Evolutionary conservation across 2,888 invertebrate species (phyloP).

Genomic region (Synanthedon andrenaeformis): DNA sequence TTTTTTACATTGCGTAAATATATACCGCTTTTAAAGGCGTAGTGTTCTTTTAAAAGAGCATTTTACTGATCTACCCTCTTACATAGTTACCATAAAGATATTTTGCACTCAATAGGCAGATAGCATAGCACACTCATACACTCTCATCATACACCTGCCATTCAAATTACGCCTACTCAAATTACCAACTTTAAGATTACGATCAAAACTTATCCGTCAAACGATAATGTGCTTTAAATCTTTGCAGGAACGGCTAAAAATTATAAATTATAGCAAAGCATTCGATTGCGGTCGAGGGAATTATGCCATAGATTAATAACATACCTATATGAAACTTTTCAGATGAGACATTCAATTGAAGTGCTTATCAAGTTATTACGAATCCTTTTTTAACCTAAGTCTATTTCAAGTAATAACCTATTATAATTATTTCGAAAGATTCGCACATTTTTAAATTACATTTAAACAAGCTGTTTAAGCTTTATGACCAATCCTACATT

Average conservation of each 20-base stretch:
- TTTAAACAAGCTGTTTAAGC: too few species aligned
- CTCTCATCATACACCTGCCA: slow-evolving; percentile 44
- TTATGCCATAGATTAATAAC: slow-evolving; percentile 17
- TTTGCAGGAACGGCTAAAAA: not conserved
- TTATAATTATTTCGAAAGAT: too few species aligned
- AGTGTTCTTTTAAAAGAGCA: too few species aligned
- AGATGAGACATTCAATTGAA: too few species aligned
- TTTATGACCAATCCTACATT: too few species aligned
- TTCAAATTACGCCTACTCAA: slow-evolving; percentile 46
- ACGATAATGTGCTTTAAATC: not conserved
- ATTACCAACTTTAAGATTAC: not conserved
- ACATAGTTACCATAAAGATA: slow-evolving; percentile 24
- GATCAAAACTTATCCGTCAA: slow-evolving; percentile 3
- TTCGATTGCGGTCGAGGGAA: not conserved
- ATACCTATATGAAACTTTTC: not conserved
- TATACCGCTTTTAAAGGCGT: too few species aligned
- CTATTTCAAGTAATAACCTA: too few species aligned
- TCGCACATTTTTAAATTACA: too few species aligned
- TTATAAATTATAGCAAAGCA: not conserved
- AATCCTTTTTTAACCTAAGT: too few species aligned
- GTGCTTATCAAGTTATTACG: too few species aligned
- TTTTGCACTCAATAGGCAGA: slow-evolving; percentile 19
- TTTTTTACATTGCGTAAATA: too few species aligned
- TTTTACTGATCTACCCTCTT: too few species aligned
- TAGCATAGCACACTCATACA: slow-evolving; percentile 9